Base-by-base conservation (phyloP, 2,888 invertebrate genomes). In the Chromoteleia sp. region DNA sequence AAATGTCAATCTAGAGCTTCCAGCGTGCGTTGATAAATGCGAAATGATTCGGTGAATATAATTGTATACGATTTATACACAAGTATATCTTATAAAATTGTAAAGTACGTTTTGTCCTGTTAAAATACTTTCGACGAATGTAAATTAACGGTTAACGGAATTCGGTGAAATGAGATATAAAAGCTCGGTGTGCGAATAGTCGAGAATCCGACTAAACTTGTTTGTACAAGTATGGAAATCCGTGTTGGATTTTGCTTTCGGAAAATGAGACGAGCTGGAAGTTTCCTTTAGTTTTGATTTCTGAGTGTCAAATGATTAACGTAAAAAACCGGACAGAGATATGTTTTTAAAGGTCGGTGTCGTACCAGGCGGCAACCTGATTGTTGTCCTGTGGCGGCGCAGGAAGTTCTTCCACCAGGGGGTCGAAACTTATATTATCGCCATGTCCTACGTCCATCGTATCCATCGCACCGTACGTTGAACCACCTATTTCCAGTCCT, bases 301-400 rank as follows among this genome's bases (percentile, higher is more conserved):
- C 33, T 30, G 33, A 21, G 81, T 65, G 78, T 67, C 70, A 82
- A 59, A 50, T 75, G 81, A 17, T 17, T n/a, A 81, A 81, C 63
- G 30, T 65, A 74, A 70, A 41, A 65, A 63, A 36, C 36, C 29
- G 29, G 50, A 67, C 41, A 58, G 41, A 68, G 52, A 63, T 68
- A 63, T 63, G 58, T 78, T 81, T 80, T 92, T 95, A 98, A 90
- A 98, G 95, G 93, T 98, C 98, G 85, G 98, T 98, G 93, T 98
- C 98, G 93, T 98, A 98, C 98, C 98, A 98, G 88, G 98, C 98
- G 84, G 98, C 97, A 87, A 97, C 96, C 92, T 97, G 97, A 92
- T 96, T 96, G 93, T 97, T 97, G 92, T 97, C 97, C 88, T 96
- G 96, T 50, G 97, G 97, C 77, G 98, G 98, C 88, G 95, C 95